Evolutionary conservation across 2,797 vertebrate genomes (phyloP), one percentile per base, ranked within the genome.

Genomic region (Gymnothorax javanicus): DNA sequence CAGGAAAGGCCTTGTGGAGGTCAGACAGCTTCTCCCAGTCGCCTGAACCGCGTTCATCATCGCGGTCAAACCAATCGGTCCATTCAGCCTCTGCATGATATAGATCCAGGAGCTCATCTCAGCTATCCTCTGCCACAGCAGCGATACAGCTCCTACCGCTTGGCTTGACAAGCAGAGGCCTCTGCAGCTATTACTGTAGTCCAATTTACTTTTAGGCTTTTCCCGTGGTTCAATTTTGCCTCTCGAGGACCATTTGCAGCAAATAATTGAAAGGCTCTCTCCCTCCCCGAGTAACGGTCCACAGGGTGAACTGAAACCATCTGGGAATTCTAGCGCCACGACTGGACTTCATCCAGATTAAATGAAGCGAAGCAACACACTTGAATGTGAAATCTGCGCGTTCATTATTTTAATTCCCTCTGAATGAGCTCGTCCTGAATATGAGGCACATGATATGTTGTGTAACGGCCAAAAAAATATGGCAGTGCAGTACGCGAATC

Each of bases 41-140:
- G 92, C 97, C 97, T 67, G 96, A 95, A 84, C 95, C 97, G 0
- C 93, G 92, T 91, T 95, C 96, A 89, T 96, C 94, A 81, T 97
- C 97, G 43, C 97, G 97, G 92, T 97, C 90, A 86, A 99, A 97
- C 98, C 98, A 99, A 12, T 97, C 96, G 0, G 98, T 97, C 98
- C 98, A 99, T 90, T 98, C 97, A n/a, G 96, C 95, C 90, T 99
- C 98, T 99, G 93, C 0, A 23, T 25, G 1, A 87, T 86, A 87
- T 86, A 93, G 67, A 90, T 77, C 84, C 82, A 85, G 83, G 87
- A n/a, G 77, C 84, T 58, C 59, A 62, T 87, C 20, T 59, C 54
- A 60, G 79, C 59, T 23, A 33, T 67, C 83, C 6, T 43, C 33
- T 67, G 75, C 75, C 20, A 54, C 50, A 54, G 50, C 84, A 91